A percentile compares a stretch with the other conserved stretches of the same genome.
These are phyloP conservation scores for Balearica regulorum DNA, from an alignment of 2,797 vertebrate genomes.

Conservation along the genomic window DNA sequence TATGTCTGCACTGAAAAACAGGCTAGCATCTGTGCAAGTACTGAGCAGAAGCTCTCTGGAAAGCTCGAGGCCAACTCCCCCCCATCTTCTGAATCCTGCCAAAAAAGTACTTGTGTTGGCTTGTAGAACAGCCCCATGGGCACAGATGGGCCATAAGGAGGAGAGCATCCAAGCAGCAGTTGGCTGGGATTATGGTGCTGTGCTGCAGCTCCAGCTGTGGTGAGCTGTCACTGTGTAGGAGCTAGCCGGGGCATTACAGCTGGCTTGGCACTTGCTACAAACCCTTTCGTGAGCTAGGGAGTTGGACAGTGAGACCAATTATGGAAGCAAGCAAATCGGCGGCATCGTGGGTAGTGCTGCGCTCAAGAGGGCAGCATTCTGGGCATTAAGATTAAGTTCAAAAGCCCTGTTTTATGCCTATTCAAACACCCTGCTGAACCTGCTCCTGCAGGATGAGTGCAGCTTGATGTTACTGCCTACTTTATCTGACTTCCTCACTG, in stretches of 20 bases:
- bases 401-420: background rate
- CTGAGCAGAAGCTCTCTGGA: background rate
- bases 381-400: background rate
- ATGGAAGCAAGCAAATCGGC: background rate
- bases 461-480: background rate
- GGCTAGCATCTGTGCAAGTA: background rate
- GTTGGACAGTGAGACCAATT: fast-evolving
- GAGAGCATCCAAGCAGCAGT: background rate
- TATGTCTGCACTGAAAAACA: background rate
- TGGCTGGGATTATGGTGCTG: background rate
- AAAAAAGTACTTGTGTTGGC: background rate
- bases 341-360: background rate
- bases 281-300: fast-evolving
- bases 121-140: background rate
- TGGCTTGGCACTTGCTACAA: background rate
- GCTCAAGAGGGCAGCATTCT: background rate
- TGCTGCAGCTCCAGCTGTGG: background rate
- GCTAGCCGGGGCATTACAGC: background rate
- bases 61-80: background rate
- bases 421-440: background rate
- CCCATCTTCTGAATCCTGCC: background rate
- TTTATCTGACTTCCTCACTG: background rate
- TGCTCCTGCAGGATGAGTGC: background rate
- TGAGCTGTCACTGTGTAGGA: background rate
- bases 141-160: background rate